These are phyloP conservation scores for Rhadina sibilatrix DNA, from an alignment of 2,113 vertebrate genomes.

Conservation along the genomic window DNA sequence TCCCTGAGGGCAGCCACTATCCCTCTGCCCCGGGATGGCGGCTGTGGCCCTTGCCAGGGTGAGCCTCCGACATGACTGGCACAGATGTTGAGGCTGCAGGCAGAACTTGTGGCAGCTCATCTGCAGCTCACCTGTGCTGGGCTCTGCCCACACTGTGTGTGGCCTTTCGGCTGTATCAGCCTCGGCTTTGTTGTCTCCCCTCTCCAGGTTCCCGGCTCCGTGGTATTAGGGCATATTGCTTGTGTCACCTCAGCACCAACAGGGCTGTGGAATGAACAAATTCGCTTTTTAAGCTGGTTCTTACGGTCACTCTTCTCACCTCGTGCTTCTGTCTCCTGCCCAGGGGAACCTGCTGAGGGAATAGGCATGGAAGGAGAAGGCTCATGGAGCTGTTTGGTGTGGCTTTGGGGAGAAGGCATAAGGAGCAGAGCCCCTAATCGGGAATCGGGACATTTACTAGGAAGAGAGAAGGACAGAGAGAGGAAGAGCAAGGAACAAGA, in stretches of 20 bases:
- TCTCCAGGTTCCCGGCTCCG: fast-evolving
- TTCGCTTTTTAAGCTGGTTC: background rate
- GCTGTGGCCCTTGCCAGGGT: too few species aligned
- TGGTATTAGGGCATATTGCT: background rate
- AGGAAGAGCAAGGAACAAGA: background rate
- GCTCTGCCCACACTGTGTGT: fast-evolving
- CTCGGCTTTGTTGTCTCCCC: fast-evolving
- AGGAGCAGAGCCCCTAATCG: background rate
- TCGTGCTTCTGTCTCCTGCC: background rate
- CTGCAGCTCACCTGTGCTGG: background rate
- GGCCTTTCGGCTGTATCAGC: background rate
- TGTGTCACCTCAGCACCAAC: fast-evolving
- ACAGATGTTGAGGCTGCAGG: background rate
- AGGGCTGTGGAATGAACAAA: background rate
- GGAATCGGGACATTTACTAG: background rate
- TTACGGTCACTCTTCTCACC: background rate
- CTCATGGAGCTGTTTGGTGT: fast-evolving
- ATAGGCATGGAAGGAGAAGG: background rate
- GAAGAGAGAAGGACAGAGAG: background rate
- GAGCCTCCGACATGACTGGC: fast-evolving
- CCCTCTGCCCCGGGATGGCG: fast-evolving
- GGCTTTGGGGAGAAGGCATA: background rate
- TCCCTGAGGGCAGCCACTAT: fast-evolving
- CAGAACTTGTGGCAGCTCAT: background rate
- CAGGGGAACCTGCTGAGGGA: background rate